A percentile compares a stretch with the other conserved stretches of the same genome.
Evolutionary conservation across 2,113 vertebrate genomes (phyloP).

Genomic region (Corydoras maculifer): DNA sequence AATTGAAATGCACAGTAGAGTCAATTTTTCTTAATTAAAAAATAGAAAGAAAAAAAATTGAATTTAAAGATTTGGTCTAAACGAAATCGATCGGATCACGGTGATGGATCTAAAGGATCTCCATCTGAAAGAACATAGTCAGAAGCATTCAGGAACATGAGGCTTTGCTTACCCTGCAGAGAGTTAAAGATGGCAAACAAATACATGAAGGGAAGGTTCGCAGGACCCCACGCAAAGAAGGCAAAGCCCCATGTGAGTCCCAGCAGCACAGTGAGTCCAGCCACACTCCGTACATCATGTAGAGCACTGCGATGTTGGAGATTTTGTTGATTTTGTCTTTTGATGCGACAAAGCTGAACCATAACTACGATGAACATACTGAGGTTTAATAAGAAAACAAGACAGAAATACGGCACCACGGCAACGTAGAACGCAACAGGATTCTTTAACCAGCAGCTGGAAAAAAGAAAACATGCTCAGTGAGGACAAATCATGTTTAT

Average conservation of each 20-base stretch:
- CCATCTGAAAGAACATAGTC: too few relatives aligned
- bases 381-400: constrained; percentile 84
- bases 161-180: constrained; percentile 77
- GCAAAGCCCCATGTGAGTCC: constrained; percentile 95
- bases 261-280: constrained; percentile 82
- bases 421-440: constrained; percentile 84
- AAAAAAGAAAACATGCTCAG: constrained; percentile 21
- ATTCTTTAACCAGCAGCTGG: constrained; percentile 91
- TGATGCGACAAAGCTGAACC: constrained; percentile 86
- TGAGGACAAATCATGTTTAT: background rate
- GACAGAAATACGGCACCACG: constrained; percentile 87
- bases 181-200: constrained; percentile 93
- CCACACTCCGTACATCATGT: constrained; percentile 80
- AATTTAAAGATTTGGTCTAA: too few relatives aligned
- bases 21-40: too few relatives aligned
- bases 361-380: constrained; percentile 90
- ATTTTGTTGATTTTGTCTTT: constrained; percentile 85
- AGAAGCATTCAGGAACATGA: background rate
- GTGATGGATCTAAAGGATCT: too few relatives aligned
- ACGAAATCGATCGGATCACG: too few relatives aligned
- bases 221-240: constrained; percentile 86
- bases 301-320: constrained; percentile 72
- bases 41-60: too few relatives aligned
- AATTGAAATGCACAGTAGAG: too few relatives aligned
- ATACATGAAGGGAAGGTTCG: constrained; percentile 85